Percentiles rank a stretch among this genome's conserved stretches.
Evolutionary conservation across 2,113 vertebrate genomes (phyloP).

Genomic region (Furnarius figulus): DNA sequence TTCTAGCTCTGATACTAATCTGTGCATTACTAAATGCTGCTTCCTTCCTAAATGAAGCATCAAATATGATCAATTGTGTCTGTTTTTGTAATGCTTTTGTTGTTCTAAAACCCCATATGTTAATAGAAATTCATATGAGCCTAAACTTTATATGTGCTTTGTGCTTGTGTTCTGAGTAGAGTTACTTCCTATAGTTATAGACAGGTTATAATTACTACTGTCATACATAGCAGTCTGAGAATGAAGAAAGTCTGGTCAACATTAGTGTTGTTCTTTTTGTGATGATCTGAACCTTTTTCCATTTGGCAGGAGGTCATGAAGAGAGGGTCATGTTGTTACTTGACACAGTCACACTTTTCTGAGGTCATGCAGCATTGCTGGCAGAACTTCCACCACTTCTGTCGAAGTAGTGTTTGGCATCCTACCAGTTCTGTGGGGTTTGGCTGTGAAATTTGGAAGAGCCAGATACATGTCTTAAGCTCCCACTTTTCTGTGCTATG

Average conservation of each 20-base stretch:
- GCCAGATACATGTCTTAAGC: not conserved
- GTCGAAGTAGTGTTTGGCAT: not conserved
- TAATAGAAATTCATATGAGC: not conserved
- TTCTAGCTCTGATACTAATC: not conserved
- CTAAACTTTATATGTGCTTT: not conserved
- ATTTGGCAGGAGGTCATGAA: not conserved
- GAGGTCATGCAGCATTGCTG: not conserved
- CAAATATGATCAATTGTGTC: not conserved
- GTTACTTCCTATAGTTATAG: not conserved
- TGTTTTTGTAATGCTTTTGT: not conserved
- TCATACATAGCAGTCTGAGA: not conserved
- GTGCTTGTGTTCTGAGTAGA: not conserved
- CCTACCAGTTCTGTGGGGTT: not conserved
- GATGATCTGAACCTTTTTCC: not conserved
- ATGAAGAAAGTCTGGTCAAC: not conserved
- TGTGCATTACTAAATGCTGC: not conserved
- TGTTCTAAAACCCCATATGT: not conserved
- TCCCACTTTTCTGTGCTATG: accelerated
- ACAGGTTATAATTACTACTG: not conserved
- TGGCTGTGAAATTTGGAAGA: not conserved
- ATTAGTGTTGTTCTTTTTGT: not conserved
- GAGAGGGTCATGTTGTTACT: not conserved
- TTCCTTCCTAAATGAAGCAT: not conserved
- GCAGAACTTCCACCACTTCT: not conserved
- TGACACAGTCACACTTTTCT: not conserved